phyloP scores from a whole-genome alignment of 2,113 vertebrate genomes.

The Strix uralensis region DNA sequence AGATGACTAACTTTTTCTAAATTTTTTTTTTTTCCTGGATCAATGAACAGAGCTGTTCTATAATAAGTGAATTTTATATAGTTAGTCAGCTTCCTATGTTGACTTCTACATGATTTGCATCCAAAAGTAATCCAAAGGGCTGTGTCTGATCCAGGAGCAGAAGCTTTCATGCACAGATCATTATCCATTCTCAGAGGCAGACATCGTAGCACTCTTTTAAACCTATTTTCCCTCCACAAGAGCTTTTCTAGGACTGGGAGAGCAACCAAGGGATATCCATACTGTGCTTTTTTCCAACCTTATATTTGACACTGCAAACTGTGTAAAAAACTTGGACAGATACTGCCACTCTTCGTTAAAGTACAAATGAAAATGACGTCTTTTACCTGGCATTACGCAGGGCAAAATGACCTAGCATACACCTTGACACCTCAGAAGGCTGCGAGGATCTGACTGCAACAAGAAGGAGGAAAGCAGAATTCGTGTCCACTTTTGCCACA shows the following conservation, averaged over 20 bases:
- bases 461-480: neutral
- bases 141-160: neutral
- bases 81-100: neutral
- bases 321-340: neutral
- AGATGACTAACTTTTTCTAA: neutral
- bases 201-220: neutral
- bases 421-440: neutral
- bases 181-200: neutral
- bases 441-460: neutral
- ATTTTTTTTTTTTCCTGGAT: neutral
- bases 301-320: neutral
- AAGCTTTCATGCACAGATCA: neutral
- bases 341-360: neutral
- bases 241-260: neutral
- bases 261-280: neutral
- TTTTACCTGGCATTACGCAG: neutral
- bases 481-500: neutral
- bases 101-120: neutral
- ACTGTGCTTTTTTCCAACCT: neutral
- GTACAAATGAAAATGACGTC: neutral
- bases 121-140: neutral
- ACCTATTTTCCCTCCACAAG: neutral
- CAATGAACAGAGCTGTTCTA: neutral
- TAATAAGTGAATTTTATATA: neutral
- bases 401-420: accelerated